Base-by-base conservation (phyloP, 1,140 invertebrate species). In the Drosophila lini region DNA sequence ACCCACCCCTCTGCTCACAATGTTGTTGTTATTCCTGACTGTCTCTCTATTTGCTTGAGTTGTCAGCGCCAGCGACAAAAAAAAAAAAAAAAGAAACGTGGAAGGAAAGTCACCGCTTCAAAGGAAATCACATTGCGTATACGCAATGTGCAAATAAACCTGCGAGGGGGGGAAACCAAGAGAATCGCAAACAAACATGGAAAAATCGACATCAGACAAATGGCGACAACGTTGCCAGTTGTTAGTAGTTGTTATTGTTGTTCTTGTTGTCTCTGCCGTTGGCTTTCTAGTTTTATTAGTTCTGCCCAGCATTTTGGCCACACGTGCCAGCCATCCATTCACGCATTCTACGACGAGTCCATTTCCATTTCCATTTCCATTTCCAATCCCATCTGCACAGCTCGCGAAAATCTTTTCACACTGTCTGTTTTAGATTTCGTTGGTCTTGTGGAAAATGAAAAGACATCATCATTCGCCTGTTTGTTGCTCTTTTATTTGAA, bases 311-410 rank as follows among this genome's bases (percentile, higher is more conserved):
- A 83, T 89, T 86, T 89, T 80, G 77, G 77, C 80, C 83, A 89
- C 83, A 88, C 83, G 83, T 88, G 83, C 83, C 84, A 71, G 76
- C 84, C 83, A 86, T 86, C 85, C 84, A 85, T 84, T 71, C 60
- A 44, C 2, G 60, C 64, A 48, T 40, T 40, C 65, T 50, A 32
- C 42, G 10, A 22, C 10, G 16, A 44, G 42, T 44, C 42, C 16
- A 25, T 34, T 11, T 10, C 15, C 52, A 47, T 56, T 36, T 44
- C 42, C 16, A 25, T 34, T 11, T 10, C 15, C 52, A 47, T 56
- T 36, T 41, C 42, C 16, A 38, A 22, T 8, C 19, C 15, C 32
- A 59, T 52, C 44, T 59, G 48, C 59, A 42, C 44, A 65, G 31
- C 44, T 40, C 42, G 34, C 53, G 71, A 76, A 74, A 62, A 74